Conservation (phyloP, 2,888 invertebrate genomes). For the Lumbricus terrestris region DNA sequence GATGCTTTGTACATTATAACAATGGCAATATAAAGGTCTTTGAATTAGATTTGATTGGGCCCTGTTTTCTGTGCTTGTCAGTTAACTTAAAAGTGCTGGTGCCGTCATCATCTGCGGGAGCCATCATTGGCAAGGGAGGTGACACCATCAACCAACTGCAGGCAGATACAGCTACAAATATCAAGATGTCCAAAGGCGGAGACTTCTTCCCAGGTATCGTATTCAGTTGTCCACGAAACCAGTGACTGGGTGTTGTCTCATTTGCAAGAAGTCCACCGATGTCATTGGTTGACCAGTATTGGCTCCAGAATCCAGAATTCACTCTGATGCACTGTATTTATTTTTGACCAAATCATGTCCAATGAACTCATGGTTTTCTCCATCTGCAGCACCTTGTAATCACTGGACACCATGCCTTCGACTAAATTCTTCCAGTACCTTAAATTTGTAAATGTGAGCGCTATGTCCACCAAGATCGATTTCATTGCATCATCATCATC, state of each 20-base stretch:
- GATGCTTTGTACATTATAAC: too few species aligned
- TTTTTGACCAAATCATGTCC: constrained; percentile 3
- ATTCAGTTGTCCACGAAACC: not conserved
- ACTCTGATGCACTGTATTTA: not conserved
- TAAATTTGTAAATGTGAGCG: not conserved
- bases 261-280: not conserved
- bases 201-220: constrained; percentile 93
- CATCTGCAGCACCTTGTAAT: too few species aligned
- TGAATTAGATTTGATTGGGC: too few species aligned
- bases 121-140: constrained; percentile 98
- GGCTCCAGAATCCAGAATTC: too few species aligned
- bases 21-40: too few species aligned
- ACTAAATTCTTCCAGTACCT: not conserved
- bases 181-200: constrained; percentile 99
- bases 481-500: not conserved
- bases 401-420: too few species aligned
- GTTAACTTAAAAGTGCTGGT: constrained; percentile 66
- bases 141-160: constrained; percentile 97
- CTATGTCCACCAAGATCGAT: not conserved
- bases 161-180: constrained; percentile 92
- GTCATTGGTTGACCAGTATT: not conserved
- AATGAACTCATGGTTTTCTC: not conserved
- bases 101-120: constrained; percentile 86
- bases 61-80: not conserved
- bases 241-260: not conserved